Conservation (phyloP, 2,797 vertebrate genomes). For the Coreius guichenoti region DNA sequence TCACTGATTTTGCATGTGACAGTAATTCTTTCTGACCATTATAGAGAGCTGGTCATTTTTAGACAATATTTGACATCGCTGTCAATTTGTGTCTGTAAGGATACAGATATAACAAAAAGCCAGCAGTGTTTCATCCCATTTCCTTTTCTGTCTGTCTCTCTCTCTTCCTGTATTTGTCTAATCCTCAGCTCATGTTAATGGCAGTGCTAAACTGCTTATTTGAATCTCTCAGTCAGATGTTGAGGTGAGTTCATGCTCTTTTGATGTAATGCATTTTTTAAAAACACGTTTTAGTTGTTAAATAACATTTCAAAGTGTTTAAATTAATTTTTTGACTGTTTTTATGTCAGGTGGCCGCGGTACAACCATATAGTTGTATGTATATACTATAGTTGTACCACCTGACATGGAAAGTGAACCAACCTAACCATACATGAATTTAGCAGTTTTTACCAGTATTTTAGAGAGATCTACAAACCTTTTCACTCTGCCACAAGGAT, state of each 20-base stretch:
- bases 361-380: too few species aligned
- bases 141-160: constrained; percentile 15
- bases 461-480: too few species aligned
- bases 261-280: too few species aligned
- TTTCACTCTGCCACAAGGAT: too few species aligned
- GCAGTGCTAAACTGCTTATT: constrained; percentile 82
- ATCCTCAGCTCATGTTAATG: constrained; percentile 81
- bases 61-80: background rate
- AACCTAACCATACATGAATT: too few species aligned
- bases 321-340: too few species aligned
- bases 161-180: constrained; percentile 39
- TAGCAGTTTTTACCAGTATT: too few species aligned
- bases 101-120: background rate
- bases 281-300: too few species aligned
- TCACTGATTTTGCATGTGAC: background rate
- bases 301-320: too few species aligned
- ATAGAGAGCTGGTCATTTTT: background rate
- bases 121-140: background rate
- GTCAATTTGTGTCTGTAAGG: background rate
- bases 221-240: constrained; percentile 80
- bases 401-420: too few species aligned
- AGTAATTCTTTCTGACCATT: background rate
- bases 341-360: too few species aligned
- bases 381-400: too few species aligned
- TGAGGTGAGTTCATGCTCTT: constrained; percentile 71